Conservation (phyloP, 2,113 vertebrate species). For the Ailurus styani region DNA sequence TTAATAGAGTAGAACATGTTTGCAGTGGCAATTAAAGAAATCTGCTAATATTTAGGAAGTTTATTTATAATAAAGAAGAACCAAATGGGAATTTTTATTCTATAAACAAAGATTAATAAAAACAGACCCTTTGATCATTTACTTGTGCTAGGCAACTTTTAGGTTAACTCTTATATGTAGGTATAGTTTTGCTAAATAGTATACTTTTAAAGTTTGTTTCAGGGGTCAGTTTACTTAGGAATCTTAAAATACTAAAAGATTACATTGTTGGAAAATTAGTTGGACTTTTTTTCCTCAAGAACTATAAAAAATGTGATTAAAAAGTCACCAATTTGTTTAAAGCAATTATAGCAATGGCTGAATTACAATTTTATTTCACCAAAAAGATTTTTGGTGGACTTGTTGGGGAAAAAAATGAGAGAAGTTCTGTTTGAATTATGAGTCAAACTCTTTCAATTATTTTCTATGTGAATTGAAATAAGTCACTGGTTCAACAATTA, state of each 20-base stretch:
- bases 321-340: conserved; percentile 6
- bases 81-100: not conserved
- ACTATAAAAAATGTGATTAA: not conserved
- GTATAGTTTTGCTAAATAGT: not conserved
- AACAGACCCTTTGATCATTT: not conserved
- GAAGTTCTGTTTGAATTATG: not conserved
- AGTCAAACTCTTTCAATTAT: not conserved
- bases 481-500: not conserved
- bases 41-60: conserved; percentile 26
- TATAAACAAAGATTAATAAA: not conserved
- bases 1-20: conserved; percentile 13
- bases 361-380: conserved; percentile 8
- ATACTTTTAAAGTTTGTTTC: conserved; percentile 21
- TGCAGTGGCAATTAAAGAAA: conserved; percentile 11
- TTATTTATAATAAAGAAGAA: conserved; percentile 30
- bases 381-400: not conserved
- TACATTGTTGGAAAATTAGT: not conserved
- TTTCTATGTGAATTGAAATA: conserved; percentile 4
- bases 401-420: not conserved
- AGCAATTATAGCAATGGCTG: not conserved
- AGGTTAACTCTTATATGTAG: not conserved
- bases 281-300: not conserved
- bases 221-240: not conserved
- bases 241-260: conserved; percentile 8
- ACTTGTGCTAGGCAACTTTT: not conserved